These are phyloP conservation scores for Drosophila fungiperda DNA, from an alignment of 2,888 invertebrate genomes.

Conservation along the genomic window DNA sequence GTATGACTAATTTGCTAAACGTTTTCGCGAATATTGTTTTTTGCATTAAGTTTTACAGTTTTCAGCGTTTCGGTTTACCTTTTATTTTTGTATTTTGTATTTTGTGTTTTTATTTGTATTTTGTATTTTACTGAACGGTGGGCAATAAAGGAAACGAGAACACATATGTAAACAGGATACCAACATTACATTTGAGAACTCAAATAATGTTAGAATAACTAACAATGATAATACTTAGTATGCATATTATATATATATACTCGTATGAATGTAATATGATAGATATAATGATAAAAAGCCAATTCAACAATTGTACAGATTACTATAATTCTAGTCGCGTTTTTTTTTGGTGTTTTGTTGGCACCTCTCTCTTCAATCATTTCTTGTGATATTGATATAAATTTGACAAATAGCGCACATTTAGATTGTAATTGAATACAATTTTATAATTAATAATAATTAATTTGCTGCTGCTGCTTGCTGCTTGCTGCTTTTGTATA, in stretches of 20 bases:
- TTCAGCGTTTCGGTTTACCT: background rate
- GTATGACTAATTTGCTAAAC: slow-evolving; percentile 10
- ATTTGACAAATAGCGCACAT: slow-evolving; percentile 66
- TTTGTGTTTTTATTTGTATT: background rate
- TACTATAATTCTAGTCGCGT: slow-evolving; percentile 10
- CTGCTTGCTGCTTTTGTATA: slow-evolving; percentile 24
- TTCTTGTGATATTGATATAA: slow-evolving; percentile 54
- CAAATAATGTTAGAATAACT: slow-evolving; percentile 26
- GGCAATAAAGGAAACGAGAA: slow-evolving; percentile 58
- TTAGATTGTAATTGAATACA: slow-evolving; percentile 50
- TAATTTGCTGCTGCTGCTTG: slow-evolving; percentile 6
- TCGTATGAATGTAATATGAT: background rate
- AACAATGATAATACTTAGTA: slow-evolving; percentile 19
- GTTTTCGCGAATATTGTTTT: slow-evolving; percentile 14
- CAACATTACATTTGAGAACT: slow-evolving; percentile 31
- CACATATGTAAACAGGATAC: slow-evolving; percentile 40
- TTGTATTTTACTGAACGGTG: slow-evolving; percentile 45
- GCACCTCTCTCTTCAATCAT: slow-evolving; percentile 3
- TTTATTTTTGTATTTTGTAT: slow-evolving; percentile 4
- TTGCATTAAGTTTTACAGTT: slow-evolving; percentile 7
- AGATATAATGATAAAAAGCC: slow-evolving; percentile 25
- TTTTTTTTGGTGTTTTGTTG: slow-evolving; percentile 1
- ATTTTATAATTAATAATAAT: slow-evolving; percentile 39
- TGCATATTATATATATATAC: slow-evolving; percentile 2
- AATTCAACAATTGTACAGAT: slow-evolving; percentile 33